Percentiles rank a stretch among this genome's conserved stretches.
Conservation (phyloP, 2,113 vertebrate genomes). For the Sinosuthora webbiana region DNA sequence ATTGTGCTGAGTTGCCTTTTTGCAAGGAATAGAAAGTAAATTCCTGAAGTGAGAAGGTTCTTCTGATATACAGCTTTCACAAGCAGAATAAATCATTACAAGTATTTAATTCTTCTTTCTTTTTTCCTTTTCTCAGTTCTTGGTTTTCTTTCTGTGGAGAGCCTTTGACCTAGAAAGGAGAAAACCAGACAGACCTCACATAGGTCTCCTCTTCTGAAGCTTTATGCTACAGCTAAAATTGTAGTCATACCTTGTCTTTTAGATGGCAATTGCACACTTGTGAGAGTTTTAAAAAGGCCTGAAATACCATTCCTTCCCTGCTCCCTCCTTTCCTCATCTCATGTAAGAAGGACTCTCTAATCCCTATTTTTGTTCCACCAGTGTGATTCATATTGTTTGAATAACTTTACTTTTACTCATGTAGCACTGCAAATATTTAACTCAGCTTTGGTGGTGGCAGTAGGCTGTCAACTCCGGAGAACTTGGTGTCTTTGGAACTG, state of each 20-base stretch:
- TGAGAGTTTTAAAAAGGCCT: not conserved
- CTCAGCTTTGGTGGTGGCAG: not conserved
- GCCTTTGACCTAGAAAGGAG: not conserved
- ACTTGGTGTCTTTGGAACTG: not conserved
- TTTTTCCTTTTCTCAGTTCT: not conserved
- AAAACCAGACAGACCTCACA: not conserved
- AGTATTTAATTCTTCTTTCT: not conserved
- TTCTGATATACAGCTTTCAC: not conserved
- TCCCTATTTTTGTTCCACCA: not conserved
- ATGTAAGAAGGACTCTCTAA: not conserved
- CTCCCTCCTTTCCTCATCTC: not conserved
- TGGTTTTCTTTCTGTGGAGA: not conserved
- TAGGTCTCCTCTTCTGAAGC: not conserved
- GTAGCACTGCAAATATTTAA: constrained; percentile 6
- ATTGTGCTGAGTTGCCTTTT: not conserved
- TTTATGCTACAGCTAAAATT: not conserved
- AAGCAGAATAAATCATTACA: not conserved
- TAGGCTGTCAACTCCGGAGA: not conserved
- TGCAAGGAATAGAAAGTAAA: not conserved
- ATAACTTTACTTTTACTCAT: not conserved
- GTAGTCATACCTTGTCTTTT: not conserved
- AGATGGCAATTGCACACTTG: not conserved
- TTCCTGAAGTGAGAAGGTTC: not conserved
- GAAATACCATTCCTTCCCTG: not conserved
- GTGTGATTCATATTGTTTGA: not conserved